Evolutionary conservation across 1,140 invertebrate genomes (phyloP), one percentile per base, ranked within the genome.

Genomic region (Drosophila ercepeae): DNA sequence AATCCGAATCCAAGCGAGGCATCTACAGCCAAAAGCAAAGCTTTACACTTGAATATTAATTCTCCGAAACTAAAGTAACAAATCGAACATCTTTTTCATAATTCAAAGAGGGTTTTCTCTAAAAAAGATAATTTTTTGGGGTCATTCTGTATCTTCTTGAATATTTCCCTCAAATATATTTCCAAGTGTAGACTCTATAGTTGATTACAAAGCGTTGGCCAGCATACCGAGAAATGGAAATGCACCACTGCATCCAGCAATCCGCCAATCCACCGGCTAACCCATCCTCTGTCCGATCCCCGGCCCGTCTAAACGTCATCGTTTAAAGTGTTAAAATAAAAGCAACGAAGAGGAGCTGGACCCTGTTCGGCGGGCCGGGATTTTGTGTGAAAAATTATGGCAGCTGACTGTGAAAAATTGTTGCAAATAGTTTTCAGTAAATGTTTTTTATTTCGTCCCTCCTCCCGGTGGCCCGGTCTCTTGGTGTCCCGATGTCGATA

Each of bases 371-470:
- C 69, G 45, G 70, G 55, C 14, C 53, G 39, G 59, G 68, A 34
- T 58, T 83, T 73, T 83, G 69, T 72, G 79, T 83, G 79, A 86
- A 86, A 86, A 86, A 86, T 86, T 86, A 86, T 86, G 81, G 76
- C 81, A 86, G 82, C 60, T 79, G 81, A 88, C 81, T 88, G 82
- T 86, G 81, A 86, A 86, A 86, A 86, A 86, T 86, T 86, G 81
- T 86, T 81, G 81, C 82, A 86, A 86, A 86, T 88, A 86, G 81
- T 86, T 86, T 86, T 67, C 63, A 79, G 81, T 81, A 81, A 86
- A 86, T 86, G 81, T 78, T 78, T 79, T 76, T 76, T 65, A 13
- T 65, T 67, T 51, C 18, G 42, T 42, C 70, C 54, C 32, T 71
- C 29, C 50, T 55, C 67, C 36, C 45, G 19, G 27, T 45, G n/a